Evolutionary conservation across 2,888 invertebrate species (phyloP).

Genomic region (Ormyrus rosae): DNA sequence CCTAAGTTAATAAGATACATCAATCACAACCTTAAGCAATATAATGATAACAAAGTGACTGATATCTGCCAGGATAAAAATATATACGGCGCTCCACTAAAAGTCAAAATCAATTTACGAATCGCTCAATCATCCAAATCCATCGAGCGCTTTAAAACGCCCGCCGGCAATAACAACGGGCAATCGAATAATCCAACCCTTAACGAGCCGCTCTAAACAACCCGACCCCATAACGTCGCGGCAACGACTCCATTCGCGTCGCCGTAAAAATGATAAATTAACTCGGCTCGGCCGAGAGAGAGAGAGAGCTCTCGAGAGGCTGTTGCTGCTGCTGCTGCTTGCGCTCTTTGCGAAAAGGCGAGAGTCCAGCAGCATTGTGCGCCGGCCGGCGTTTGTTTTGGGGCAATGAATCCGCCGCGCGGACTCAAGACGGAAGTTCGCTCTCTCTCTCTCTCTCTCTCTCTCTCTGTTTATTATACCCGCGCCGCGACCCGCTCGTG

Average conservation of each 20-base stretch:
- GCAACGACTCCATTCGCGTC: neutral
- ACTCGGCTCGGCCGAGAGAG: neutral
- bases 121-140: neutral
- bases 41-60: too few relatives aligned
- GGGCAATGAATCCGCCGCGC: neutral
- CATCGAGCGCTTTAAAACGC: neutral
- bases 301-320: too few relatives aligned
- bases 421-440: slow-evolving; percentile 11
- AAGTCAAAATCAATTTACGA: neutral
- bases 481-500: neutral
- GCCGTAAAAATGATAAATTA: slow-evolving; percentile 31
- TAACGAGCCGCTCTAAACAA: neutral
- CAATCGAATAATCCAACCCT: neutral
- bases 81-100: too few relatives aligned
- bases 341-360: too few relatives aligned
- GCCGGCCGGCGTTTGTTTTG: neutral
- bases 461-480: neutral
- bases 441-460: neutral
- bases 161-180: too few relatives aligned
- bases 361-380: neutral
- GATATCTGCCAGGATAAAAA: too few relatives aligned
- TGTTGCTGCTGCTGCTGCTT: too few relatives aligned
- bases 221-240: neutral
- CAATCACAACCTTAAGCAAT: too few relatives aligned
- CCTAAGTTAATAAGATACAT: too few relatives aligned